A percentile compares a stretch with the other conserved stretches of the same genome.
phyloP scores from a whole-genome alignment of 2,113 vertebrate species.

The Malurus melanocephalus region DNA sequence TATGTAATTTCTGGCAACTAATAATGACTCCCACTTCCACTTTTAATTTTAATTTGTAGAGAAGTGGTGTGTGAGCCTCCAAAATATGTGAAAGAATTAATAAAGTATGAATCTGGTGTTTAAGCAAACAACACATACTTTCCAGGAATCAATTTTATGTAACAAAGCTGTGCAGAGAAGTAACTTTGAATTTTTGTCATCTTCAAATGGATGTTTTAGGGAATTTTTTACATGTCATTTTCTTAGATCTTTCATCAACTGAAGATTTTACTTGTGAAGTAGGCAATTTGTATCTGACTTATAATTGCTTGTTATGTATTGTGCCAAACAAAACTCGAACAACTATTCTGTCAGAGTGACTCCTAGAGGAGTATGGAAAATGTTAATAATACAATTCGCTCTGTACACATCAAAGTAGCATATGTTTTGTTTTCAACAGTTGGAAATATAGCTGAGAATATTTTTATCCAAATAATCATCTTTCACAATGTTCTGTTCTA shows the following conservation, averaged over 20 bases:
- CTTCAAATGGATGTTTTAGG: not conserved
- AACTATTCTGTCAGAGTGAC: not conserved
- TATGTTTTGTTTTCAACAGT: not conserved
- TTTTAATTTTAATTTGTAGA: not conserved
- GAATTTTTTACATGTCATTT: fast-evolving
- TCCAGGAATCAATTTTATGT: not conserved
- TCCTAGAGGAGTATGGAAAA: not conserved
- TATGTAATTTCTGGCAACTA: not conserved
- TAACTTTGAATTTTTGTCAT: not conserved
- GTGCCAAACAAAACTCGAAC: not conserved
- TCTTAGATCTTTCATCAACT: not conserved
- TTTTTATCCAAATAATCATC: not conserved
- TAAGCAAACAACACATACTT: not conserved
- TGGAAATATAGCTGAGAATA: not conserved
- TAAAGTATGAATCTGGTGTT: not conserved
- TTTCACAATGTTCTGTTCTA: not conserved
- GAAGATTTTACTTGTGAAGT: not conserved
- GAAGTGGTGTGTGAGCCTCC: not conserved
- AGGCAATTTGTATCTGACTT: not conserved
- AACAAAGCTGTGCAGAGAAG: not conserved
- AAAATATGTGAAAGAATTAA: not conserved
- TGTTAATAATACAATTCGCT: not conserved
- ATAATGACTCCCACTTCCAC: not conserved
- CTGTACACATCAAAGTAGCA: not conserved
- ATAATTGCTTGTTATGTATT: not conserved